Conservation (phyloP, 2,113 vertebrate genomes). For the Callospermophilus lateralis region DNA sequence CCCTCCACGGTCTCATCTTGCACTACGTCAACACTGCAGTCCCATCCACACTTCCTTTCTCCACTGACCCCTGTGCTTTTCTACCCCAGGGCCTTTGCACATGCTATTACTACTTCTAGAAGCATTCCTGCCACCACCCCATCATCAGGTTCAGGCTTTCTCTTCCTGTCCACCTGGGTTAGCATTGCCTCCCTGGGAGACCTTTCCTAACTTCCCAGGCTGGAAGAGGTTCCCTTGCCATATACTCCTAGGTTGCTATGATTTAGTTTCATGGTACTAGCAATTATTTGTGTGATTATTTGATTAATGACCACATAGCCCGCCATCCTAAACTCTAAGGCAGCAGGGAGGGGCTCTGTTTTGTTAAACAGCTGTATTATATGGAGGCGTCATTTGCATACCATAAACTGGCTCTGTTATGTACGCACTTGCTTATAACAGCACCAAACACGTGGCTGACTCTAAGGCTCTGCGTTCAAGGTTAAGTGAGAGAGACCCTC, state of each 20-base stretch:
- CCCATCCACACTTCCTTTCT: background rate
- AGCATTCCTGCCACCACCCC: background rate
- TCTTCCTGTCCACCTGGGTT: background rate
- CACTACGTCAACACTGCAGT: background rate
- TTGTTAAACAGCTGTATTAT: conserved; percentile 43
- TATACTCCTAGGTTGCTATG: rapidly evolving
- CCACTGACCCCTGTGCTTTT: background rate
- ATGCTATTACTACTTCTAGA: background rate
- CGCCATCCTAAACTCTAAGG: conserved; percentile 13
- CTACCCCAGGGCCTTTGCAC: conserved; percentile 46
- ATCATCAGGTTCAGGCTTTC: background rate
- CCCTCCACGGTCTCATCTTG: background rate
- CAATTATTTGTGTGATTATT: conserved; percentile 18
- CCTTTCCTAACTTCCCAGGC: background rate
- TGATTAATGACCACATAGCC: conserved; percentile 35
- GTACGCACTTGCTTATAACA: background rate
- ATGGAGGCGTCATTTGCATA: background rate
- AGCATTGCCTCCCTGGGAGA: background rate
- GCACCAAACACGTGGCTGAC: background rate
- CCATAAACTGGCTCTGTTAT: background rate
- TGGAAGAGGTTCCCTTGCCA: background rate
- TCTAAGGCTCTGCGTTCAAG: background rate
- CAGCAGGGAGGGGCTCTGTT: background rate
- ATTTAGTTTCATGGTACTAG: background rate
- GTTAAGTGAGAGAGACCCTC: background rate